These are phyloP conservation scores for Laothoe populi DNA, from an alignment of 2,888 invertebrate species.

Conservation along the genomic window DNA sequence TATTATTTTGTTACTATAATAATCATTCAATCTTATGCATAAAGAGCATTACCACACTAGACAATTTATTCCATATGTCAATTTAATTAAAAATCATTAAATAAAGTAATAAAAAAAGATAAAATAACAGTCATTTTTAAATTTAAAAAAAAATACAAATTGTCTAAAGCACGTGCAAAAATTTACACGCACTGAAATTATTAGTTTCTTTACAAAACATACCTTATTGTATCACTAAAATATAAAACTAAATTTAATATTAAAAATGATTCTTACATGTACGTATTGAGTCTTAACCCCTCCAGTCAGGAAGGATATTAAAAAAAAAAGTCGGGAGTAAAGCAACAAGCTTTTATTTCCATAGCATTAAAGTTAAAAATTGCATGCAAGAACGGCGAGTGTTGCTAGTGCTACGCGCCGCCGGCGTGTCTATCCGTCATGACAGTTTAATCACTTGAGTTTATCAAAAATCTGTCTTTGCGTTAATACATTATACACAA, in stretches of 20 bases:
- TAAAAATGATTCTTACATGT: neutral
- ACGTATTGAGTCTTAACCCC: neutral
- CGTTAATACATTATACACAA: no score
- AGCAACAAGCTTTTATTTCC: no score
- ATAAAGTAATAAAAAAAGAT: neutral
- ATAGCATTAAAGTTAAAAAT: no score
- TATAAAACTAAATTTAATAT: neutral
- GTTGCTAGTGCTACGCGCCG: no score
- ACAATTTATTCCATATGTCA: slow-evolving; percentile 11
- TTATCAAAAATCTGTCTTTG: no score
- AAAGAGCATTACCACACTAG: slow-evolving; percentile 13
- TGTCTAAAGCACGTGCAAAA: slow-evolving; percentile 1
- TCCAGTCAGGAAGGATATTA: no score
- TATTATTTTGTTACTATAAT: no score
- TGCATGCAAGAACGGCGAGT: no score
- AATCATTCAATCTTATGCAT: neutral
- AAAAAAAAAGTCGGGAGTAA: no score
- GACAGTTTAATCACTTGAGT: no score
- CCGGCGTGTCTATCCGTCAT: no score
- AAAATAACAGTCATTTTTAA: neutral
- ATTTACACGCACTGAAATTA: slow-evolving; percentile 7
- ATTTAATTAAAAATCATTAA: neutral
- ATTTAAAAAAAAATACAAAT: neutral
- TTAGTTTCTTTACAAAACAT: neutral
- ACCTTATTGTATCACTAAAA: neutral